phyloP scores from a whole-genome alignment of 2,888 invertebrate species.

The Epistrophella euchroma region DNA sequence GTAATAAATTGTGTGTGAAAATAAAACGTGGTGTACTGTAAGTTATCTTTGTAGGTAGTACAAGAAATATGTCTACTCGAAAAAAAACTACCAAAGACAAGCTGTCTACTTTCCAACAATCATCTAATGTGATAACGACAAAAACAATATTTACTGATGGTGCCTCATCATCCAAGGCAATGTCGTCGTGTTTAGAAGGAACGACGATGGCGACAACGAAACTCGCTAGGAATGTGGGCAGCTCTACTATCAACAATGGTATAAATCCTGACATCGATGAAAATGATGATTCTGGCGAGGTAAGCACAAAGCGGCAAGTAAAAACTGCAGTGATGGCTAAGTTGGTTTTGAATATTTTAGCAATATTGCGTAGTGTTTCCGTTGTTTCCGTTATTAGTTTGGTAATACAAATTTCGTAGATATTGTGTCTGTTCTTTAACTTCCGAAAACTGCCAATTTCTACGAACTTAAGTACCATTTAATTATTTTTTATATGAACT shows the following conservation, averaged over 20 bases:
- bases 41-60: neutral
- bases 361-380: too few relatives aligned
- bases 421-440: too few relatives aligned
- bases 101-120: neutral
- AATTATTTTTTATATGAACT: too few relatives aligned
- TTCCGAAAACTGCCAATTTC: too few relatives aligned
- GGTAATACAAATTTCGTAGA: too few relatives aligned
- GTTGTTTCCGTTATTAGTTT: neutral
- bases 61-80: neutral
- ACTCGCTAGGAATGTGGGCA: neutral
- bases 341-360: neutral
- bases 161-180: conserved; percentile 19
- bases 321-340: neutral
- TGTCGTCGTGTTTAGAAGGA: neutral
- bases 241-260: conserved; percentile 14
- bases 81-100: neutral
- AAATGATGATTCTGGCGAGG: conserved; percentile 64
- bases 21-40: neutral
- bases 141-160: neutral
- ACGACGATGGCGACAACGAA: neutral
- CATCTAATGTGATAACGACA: neutral
- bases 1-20: neutral
- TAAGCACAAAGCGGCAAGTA: conserved; percentile 15
- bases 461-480: too few relatives aligned
- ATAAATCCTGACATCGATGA: conserved; percentile 42